Base-by-base conservation (phyloP, 2,113 vertebrate species). In the Mungos mungo region DNA sequence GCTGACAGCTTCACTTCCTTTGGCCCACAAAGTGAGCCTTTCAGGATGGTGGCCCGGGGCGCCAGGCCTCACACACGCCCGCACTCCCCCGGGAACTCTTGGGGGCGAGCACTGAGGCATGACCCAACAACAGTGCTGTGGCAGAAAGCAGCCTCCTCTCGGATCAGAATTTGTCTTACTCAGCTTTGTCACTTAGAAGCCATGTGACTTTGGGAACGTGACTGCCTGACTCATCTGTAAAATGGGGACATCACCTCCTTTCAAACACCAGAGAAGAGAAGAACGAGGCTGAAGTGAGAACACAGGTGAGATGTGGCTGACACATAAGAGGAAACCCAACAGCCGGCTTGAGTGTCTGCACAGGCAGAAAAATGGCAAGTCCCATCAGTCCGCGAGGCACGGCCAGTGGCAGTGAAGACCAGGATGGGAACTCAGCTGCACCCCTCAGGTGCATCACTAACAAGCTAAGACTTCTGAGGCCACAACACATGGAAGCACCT, bases 361-460 rank as follows among this genome's bases (percentile, higher is more conserved):
- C 10, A 60, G 71, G 88, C 72, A 97, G 88, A 84, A 93, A 80
- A 93, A 91, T 52, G 85, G 90, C 95, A 95, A 95, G 76, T 57
- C 38, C 89, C 79, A 71, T 10, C 12, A 1, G 41, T 33, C 65
- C 82, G 89, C 60, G 47, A 71, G 88, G 84, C 33, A 76, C 1
- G 23, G n/a, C 47, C 66, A 87, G 50, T n/a, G 33, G 63, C 38
- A n/a, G 4, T 47, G 50, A 41, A 76, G 31, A 60, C 86, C 27
- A 89, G 65, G 60, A 90, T 31, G 60, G 81, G 84, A 76, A 57
- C 47, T 23, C 33, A 27, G 31, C 23, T n/a, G 25, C 29, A 27
- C 7, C 0, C 38, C 10, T 45, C n/a, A 41, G 79, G 8, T 3
- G 33, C 23, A 63, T 7, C 77, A 82, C 68, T 76, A 69, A 41